These are phyloP conservation scores for Plebejus argus DNA, from an alignment of 2,888 invertebrate genomes.

Conservation along the genomic window DNA sequence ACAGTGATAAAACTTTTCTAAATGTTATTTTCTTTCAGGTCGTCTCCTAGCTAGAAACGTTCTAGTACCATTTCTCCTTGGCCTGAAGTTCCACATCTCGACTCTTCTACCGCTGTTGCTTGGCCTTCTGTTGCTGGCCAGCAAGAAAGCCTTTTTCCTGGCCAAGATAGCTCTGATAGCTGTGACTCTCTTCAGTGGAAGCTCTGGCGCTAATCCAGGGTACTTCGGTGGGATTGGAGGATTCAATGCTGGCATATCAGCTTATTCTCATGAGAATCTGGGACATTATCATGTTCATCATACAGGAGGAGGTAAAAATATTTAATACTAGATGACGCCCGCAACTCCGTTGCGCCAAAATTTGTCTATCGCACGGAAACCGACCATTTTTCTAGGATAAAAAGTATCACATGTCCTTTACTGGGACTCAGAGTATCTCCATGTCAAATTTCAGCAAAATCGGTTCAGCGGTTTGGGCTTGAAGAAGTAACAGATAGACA, in stretches of 20 bases:
- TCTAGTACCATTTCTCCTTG: constrained; percentile 88
- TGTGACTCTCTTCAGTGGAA: constrained; percentile 84
- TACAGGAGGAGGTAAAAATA: constrained; percentile 56
- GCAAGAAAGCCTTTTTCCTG: constrained; percentile 88
- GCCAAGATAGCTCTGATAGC: constrained; percentile 88
- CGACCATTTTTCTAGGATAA: no score
- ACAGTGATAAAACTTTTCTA: not conserved
- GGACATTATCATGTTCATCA: constrained; percentile 60
- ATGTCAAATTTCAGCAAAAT: no score
- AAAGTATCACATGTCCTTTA: no score
- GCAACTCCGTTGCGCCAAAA: no score
- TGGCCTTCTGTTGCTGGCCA: constrained; percentile 84
- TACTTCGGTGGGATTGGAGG: constrained; percentile 53
- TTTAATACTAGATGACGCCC: no score
- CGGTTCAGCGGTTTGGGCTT: no score
- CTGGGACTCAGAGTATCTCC: no score
- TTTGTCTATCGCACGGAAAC: no score
- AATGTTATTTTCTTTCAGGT: constrained; percentile 77
- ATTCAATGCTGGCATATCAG: constrained; percentile 53
- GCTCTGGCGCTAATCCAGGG: constrained; percentile 66
- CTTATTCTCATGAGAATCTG: constrained; percentile 63
- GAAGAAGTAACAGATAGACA: no score
- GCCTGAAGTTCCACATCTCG: constrained; percentile 89
- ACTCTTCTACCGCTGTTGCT: constrained; percentile 88
- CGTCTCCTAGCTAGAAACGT: constrained; percentile 86